Evolutionary conservation across 2,888 invertebrate species (phyloP), one percentile per base, ranked within the genome.

Genomic region (Ommatoiulus sabulosus): DNA sequence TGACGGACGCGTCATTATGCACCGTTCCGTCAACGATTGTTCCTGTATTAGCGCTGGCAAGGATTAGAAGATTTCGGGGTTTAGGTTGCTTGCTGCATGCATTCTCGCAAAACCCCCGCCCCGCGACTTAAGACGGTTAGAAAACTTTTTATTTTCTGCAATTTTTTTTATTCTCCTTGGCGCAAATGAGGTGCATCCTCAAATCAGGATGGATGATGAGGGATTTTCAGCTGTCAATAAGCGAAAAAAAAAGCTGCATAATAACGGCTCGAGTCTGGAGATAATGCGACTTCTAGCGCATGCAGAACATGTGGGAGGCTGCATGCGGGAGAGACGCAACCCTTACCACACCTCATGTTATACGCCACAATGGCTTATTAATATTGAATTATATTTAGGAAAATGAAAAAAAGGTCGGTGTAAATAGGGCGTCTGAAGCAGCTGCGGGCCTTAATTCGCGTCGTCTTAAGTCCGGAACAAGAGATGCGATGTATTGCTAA

Each of bases 1-100:
- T 72, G 72, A 72, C 72, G 72, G 72, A 72, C 72, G 72, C 72
- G 72, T 72, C 72, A 72, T 72, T 72, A 72, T 72, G 72, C 72
- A 72, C 72, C 72, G 72, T 72, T 72, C 72, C 72, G 72, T 72
- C 72, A 72, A 24, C 72, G 72, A 72, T 72, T 72, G 72, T 72
- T 72, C 72, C 20, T 72, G 72, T 72, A 72, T 72, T 72, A 72
- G 72, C 72, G 72, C 72, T 3, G 72, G 72, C 63, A n/a, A 24
- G 72, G 72, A 72, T 72, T 72, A 72, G 72, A 72, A 20, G 72
- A 24, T 72, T 72, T 72, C 24, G 72, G 35, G 72, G 72, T 72
- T 72, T 72, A 72, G 20, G 63, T 3, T 20, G 20, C 63, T 12
- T 6, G 35, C 35, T 35, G 35, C 35, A 35, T 35, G 35, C 35